Evolutionary conservation across 2,888 invertebrate species (phyloP).

Genomic region (Nemurella pictetii): DNA sequence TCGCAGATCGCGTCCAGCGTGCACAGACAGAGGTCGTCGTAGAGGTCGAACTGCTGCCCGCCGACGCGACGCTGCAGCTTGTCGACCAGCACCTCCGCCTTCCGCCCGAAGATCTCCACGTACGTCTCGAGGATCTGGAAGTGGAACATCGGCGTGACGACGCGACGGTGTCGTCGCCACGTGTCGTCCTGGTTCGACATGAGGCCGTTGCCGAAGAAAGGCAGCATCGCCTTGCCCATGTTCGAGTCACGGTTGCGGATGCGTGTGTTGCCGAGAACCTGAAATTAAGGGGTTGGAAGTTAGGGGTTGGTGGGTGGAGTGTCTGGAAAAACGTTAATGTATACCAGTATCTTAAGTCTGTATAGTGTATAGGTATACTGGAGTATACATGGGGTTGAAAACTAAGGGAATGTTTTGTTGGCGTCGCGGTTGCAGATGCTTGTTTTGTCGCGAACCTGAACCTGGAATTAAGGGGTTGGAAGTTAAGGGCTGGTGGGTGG

Average conservation of each 20-base stretch:
- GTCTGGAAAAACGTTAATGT: too few relatives aligned
- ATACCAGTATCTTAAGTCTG: too few relatives aligned
- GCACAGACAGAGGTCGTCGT: conserved; percentile 34
- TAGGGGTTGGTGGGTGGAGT: too few relatives aligned
- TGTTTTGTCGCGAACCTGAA: too few relatives aligned
- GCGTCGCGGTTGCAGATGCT: too few relatives aligned
- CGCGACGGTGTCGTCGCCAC: conserved; percentile 35
- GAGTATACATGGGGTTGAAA: too few relatives aligned
- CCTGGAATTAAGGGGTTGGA: too few relatives aligned
- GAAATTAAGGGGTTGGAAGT: background rate
- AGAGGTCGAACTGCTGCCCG: conserved; percentile 29
- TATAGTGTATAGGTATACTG: too few relatives aligned
- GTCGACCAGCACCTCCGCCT: conserved; percentile 28
- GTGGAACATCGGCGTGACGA: conserved; percentile 35
- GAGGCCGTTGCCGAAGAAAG: conserved; percentile 27
- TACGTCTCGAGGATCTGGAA: conserved; percentile 34
- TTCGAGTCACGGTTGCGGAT: conserved; percentile 3
- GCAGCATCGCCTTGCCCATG: conserved; percentile 8
- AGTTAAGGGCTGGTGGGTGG: too few relatives aligned
- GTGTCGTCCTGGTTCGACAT: conserved; percentile 19
- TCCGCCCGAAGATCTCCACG: conserved; percentile 30
- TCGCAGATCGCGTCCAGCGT: conserved; percentile 42
- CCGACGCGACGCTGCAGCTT: conserved; percentile 9
- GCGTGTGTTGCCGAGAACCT: background rate
- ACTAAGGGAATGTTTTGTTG: too few relatives aligned